phyloP scores from a whole-genome alignment of 2,888 invertebrate species.

The Papilio elwesi region DNA sequence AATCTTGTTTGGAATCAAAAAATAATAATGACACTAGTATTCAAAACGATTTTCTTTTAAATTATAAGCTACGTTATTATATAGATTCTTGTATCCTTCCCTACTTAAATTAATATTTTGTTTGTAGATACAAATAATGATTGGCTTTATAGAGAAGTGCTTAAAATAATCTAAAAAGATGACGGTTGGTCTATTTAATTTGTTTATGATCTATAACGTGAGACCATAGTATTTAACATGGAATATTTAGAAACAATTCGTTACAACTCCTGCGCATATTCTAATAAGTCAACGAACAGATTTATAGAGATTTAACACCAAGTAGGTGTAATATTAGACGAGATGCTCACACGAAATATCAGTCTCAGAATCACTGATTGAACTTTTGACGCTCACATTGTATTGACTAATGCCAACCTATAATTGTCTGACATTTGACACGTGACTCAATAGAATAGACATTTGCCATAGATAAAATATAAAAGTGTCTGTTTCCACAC shows the following conservation, averaged over 20 bases:
- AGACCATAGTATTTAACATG: no score
- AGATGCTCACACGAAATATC: slow-evolving; percentile 24
- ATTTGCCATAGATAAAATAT: slow-evolving; percentile 20
- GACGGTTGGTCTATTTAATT: no score
- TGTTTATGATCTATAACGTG: no score
- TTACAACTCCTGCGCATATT: no score
- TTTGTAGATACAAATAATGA: no score
- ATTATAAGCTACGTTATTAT: background rate
- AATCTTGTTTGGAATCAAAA: background rate
- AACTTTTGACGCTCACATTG: slow-evolving; percentile 33
- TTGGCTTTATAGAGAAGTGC: background rate
- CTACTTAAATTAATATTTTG: no score
- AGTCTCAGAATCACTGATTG: slow-evolving; percentile 9
- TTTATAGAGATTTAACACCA: background rate
- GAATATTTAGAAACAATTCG: no score
- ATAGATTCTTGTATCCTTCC: background rate
- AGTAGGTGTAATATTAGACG: background rate
- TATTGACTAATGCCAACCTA: slow-evolving; percentile 31
- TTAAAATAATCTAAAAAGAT: no score
- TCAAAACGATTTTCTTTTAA: background rate
- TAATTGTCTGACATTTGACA: slow-evolving; percentile 46
- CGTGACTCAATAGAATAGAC: slow-evolving; percentile 41
- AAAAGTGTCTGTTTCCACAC: slow-evolving; percentile 8
- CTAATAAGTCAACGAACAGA: no score
- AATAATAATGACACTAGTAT: background rate